These are phyloP conservation scores for Rhea pennata DNA, from an alignment of 2,113 vertebrate genomes.

Conservation along the genomic window DNA sequence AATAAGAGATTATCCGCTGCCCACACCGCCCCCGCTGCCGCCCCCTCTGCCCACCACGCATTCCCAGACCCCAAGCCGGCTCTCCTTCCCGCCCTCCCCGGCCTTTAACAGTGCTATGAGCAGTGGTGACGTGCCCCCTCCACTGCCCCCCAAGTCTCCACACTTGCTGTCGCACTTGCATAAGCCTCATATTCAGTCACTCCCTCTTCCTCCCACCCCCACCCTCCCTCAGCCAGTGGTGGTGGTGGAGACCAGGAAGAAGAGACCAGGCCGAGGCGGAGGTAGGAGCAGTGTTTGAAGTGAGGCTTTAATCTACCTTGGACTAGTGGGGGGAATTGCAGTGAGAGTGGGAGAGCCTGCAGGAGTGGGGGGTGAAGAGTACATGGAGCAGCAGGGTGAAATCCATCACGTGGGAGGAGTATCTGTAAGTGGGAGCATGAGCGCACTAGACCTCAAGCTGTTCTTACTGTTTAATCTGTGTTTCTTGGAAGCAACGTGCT, in stretches of 20 bases:
- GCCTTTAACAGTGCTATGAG: background rate
- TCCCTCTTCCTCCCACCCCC: constrained; percentile 79
- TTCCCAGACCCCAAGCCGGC: background rate
- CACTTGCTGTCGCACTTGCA: constrained; percentile 72
- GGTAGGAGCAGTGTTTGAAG: constrained; percentile 25
- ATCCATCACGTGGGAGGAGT: rapidly evolving
- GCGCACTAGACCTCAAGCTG: rapidly evolving
- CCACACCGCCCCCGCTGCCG: background rate
- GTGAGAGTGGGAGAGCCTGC: background rate
- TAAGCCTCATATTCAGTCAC: constrained; percentile 68
- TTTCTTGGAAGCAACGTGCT: rapidly evolving
- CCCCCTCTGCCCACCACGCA: constrained; percentile 53
- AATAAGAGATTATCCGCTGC: constrained; percentile 59
- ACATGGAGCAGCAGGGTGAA: rapidly evolving
- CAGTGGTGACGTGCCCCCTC: constrained; percentile 57
- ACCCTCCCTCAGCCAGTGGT: constrained; percentile 64
- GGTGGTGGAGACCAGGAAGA: constrained; percentile 56
- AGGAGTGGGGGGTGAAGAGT: background rate
- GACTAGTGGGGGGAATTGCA: rapidly evolving
- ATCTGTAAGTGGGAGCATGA: too few relatives aligned
- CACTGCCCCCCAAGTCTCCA: constrained; percentile 78
- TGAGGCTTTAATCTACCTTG: background rate
- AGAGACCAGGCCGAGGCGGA: constrained; percentile 55
- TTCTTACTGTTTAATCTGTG: background rate
- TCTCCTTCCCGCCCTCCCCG: constrained; percentile 52